Evolutionary conservation across 2,113 vertebrate genomes (phyloP).

Genomic region (Bagarius yarrelli): DNA sequence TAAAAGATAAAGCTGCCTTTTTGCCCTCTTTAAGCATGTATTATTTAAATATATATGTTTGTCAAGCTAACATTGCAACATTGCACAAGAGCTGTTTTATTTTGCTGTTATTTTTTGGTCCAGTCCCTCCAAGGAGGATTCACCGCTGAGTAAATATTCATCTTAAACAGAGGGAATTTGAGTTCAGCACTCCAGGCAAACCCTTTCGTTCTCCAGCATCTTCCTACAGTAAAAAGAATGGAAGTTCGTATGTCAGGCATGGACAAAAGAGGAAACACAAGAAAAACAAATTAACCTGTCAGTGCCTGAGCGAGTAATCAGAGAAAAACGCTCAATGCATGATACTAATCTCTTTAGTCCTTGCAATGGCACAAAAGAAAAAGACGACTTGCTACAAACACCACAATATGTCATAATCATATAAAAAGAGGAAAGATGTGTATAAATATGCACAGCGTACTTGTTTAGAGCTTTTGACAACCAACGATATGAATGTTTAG

Average conservation of each 20-base stretch:
- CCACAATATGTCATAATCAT: slow-evolving; percentile 7
- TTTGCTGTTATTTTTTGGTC: not conserved
- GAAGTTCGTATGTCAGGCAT: slow-evolving; percentile 26
- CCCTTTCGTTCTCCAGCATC: slow-evolving; percentile 14
- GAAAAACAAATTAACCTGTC: slow-evolving; percentile 48
- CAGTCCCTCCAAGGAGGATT: slow-evolving; percentile 15
- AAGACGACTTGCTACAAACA: slow-evolving; percentile 37
- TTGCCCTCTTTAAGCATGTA: not conserved
- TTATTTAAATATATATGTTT: not conserved
- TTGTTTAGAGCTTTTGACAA: not conserved
- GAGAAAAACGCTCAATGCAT: slow-evolving; percentile 14
- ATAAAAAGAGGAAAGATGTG: not conserved
- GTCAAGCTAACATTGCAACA: not conserved
- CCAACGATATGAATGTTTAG: not conserved
- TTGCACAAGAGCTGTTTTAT: not conserved
- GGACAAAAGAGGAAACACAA: slow-evolving; percentile 42
- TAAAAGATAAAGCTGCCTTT: not conserved
- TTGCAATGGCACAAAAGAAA: slow-evolving; percentile 40
- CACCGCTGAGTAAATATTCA: slow-evolving; percentile 4
- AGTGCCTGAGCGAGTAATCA: slow-evolving; percentile 34
- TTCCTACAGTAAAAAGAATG: slow-evolving; percentile 43
- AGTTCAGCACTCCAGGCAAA: slow-evolving; percentile 31
- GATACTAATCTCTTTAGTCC: slow-evolving; percentile 40
- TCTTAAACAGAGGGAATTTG: slow-evolving; percentile 32
- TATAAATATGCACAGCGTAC: not conserved